Conservation (phyloP, 2,113 vertebrate genomes). For the Typhlomys cinereus region DNA sequence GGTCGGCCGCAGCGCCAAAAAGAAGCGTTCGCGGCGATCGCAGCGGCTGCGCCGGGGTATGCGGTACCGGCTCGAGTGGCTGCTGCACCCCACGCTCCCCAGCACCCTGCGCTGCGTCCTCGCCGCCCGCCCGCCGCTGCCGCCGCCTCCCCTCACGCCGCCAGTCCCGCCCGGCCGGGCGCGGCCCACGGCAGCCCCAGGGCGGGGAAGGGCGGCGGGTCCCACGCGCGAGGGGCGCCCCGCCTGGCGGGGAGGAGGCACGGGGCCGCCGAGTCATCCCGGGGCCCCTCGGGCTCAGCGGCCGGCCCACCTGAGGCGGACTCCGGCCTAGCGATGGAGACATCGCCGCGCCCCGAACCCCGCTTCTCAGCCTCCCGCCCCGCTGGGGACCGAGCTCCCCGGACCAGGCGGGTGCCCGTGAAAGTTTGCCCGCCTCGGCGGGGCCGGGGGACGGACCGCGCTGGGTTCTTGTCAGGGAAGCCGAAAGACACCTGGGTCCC, state of each 20-base stretch:
- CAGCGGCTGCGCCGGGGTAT: slow-evolving; percentile 79
- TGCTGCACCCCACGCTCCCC: slow-evolving; percentile 66
- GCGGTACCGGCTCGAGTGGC: slow-evolving; percentile 78
- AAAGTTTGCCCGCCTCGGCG: slow-evolving; percentile 63
- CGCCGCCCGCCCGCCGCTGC: background rate
- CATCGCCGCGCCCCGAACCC: background rate
- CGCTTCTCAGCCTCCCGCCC: background rate
- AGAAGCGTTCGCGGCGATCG: slow-evolving; percentile 69
- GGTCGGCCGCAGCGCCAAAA: slow-evolving; percentile 57
- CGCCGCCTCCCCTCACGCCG: slow-evolving; percentile 45
- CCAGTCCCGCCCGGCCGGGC: slow-evolving; percentile 39
- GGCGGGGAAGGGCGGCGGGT: too few species aligned
- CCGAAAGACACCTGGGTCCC: background rate
- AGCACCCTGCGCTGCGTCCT: slow-evolving; percentile 45
- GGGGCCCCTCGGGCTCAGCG: background rate
- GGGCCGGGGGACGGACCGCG: background rate
- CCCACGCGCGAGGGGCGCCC: too few species aligned
- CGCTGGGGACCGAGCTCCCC: slow-evolving; percentile 38
- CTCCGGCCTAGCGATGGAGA: background rate
- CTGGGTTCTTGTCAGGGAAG: background rate
- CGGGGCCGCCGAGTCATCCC: background rate
- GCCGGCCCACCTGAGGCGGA: background rate
- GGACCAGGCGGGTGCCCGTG: background rate
- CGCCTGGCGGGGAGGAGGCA: slow-evolving; percentile 21
- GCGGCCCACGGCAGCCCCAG: slow-evolving; percentile 18